Evolutionary conservation across 2,797 vertebrate species (phyloP).

Genomic region (Sebastes umbrosus): DNA sequence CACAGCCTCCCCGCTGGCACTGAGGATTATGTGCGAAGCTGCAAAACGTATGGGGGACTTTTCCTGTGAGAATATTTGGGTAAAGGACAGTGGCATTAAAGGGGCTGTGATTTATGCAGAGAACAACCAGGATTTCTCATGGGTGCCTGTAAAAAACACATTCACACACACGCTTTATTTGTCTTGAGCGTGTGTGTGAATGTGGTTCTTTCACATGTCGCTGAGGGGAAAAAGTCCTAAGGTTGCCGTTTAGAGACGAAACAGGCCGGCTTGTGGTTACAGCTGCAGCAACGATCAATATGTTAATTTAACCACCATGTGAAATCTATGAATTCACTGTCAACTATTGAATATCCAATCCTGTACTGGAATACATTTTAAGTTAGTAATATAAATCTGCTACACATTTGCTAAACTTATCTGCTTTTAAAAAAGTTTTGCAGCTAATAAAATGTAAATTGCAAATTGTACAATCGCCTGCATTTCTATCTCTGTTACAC

Average conservation of each 20-base stretch:
- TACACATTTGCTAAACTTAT: neutral
- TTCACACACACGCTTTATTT: neutral
- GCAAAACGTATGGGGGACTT: slow-evolving; percentile 7
- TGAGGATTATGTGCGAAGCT: slow-evolving; percentile 24
- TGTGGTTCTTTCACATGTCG: neutral
- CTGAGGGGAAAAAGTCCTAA: neutral
- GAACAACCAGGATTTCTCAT: neutral
- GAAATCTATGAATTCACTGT: neutral
- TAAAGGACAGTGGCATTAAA: neutral
- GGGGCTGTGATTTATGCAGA: neutral
- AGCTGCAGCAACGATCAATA: neutral
- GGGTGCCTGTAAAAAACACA: neutral
- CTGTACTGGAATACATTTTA: neutral
- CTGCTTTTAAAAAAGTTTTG: neutral
- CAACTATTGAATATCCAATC: neutral
- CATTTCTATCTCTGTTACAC: neutral
- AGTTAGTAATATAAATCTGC: neutral
- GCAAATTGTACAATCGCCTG: neutral
- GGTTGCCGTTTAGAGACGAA: neutral
- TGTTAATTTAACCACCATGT: neutral
- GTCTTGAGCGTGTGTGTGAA: neutral
- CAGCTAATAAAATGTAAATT: neutral
- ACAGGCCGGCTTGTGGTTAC: neutral
- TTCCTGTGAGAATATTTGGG: slow-evolving; percentile 49
- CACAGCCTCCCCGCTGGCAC: slow-evolving; percentile 25